phyloP scores from a whole-genome alignment of 2,113 vertebrate genomes.

The Pimephales promelas region DNA sequence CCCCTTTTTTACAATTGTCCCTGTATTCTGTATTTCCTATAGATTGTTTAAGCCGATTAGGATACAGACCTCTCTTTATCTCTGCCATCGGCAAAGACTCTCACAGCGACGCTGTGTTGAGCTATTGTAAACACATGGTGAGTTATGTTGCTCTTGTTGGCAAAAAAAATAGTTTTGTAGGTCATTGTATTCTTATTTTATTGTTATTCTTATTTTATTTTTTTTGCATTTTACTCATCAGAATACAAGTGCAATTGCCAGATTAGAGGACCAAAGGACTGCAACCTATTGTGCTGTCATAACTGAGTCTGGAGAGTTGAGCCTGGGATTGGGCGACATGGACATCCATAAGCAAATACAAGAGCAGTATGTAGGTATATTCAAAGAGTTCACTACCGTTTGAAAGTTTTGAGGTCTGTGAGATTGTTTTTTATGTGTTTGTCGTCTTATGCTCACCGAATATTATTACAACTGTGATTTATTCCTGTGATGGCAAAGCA shows the following conservation, averaged over 20 bases:
- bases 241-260: conserved; percentile 72
- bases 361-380: conserved; percentile 77
- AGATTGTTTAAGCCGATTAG: conserved; percentile 88
- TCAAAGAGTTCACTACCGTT: not conserved
- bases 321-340: conserved; percentile 88
- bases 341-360: conserved; percentile 87
- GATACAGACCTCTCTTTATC: conserved; percentile 77
- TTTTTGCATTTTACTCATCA: conserved; percentile 55
- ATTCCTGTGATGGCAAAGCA: not conserved
- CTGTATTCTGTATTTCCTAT: conserved; percentile 31
- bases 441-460: not conserved
- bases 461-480: not conserved
- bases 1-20: not conserved
- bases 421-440: too few species aligned
- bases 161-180: not conserved
- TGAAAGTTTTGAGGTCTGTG: too few species aligned
- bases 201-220: too few species aligned
- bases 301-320: conserved; percentile 79
- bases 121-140: conserved; percentile 83
- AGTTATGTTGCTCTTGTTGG: not conserved
- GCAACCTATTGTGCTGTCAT: conserved; percentile 79
- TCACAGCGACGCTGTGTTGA: conserved; percentile 78
- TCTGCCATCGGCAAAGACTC: conserved; percentile 84
- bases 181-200: not conserved
- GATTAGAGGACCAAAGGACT: conserved; percentile 69